Evolutionary conservation across 2,113 vertebrate genomes (phyloP).

Genomic region (Anseranas semipalmata): DNA sequence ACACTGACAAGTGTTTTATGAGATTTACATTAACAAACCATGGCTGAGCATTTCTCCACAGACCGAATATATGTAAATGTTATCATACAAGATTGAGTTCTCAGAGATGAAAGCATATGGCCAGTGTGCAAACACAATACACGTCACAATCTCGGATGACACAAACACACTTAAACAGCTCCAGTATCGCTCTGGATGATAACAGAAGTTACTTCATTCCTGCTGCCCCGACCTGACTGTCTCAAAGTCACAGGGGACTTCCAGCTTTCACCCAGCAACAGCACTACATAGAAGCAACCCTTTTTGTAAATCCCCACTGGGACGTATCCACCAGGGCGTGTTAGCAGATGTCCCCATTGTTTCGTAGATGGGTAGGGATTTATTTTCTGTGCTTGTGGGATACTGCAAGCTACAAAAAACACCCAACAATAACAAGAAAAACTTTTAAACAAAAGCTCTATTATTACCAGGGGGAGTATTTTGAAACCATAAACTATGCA

Average conservation of each 20-base stretch:
- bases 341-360: neutral
- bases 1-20: neutral
- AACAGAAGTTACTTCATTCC: neutral
- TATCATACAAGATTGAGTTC: neutral
- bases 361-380: neutral
- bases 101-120: accelerated
- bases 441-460: neutral
- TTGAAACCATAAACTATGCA: neutral
- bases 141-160: neutral
- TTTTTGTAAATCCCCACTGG: neutral
- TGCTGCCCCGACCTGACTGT: neutral
- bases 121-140: neutral
- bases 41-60: neutral
- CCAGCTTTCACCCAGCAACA: neutral
- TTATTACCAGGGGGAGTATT: neutral
- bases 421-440: neutral
- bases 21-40: neutral
- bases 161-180: neutral
- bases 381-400: slow-evolving; percentile 10
- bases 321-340: neutral
- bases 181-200: neutral
- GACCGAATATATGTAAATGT: neutral
- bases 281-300: neutral
- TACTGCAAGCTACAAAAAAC: neutral
- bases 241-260: neutral